phyloP scores from a whole-genome alignment of 2,888 invertebrate genomes.

The Ichneumoninae sp. region DNA sequence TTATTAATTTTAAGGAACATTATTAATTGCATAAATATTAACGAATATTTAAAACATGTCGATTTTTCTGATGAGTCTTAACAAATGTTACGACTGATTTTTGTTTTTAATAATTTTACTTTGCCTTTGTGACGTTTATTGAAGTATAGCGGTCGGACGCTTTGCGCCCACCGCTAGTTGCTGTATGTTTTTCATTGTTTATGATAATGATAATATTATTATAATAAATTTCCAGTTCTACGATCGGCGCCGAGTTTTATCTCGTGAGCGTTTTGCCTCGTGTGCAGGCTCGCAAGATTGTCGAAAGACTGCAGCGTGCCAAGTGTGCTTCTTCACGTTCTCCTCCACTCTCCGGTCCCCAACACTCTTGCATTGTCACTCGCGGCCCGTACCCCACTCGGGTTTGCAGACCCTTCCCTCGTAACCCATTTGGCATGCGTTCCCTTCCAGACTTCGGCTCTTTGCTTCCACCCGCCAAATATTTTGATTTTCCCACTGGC shows the following conservation, averaged over 20 bases:
- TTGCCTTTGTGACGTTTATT: too few relatives aligned
- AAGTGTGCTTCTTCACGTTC: conserved; percentile 20
- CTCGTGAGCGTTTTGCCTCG: neutral
- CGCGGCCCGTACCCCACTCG: neutral
- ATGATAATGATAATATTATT: too few relatives aligned
- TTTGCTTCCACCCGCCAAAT: neutral
- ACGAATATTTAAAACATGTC: neutral
- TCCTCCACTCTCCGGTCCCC: neutral
- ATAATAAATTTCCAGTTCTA: too few relatives aligned
- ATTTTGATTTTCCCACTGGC: neutral
- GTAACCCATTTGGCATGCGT: conserved; percentile 33
- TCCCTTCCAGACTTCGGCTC: conserved; percentile 19
- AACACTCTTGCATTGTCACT: conserved; percentile 19
- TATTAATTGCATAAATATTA: neutral
- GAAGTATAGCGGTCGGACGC: too few relatives aligned
- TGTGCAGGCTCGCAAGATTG: conserved; percentile 26
- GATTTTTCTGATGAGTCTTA: too few relatives aligned
- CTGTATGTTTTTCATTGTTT: too few relatives aligned
- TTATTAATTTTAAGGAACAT: neutral
- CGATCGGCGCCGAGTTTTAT: neutral
- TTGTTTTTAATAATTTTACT: too few relatives aligned
- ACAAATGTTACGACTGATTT: too few relatives aligned
- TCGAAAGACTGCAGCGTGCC: conserved; percentile 49
- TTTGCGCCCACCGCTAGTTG: too few relatives aligned
- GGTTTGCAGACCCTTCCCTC: conserved; percentile 28